phyloP scores from a whole-genome alignment of 2,113 vertebrate species.

The Hiodon alosoides region DNA sequence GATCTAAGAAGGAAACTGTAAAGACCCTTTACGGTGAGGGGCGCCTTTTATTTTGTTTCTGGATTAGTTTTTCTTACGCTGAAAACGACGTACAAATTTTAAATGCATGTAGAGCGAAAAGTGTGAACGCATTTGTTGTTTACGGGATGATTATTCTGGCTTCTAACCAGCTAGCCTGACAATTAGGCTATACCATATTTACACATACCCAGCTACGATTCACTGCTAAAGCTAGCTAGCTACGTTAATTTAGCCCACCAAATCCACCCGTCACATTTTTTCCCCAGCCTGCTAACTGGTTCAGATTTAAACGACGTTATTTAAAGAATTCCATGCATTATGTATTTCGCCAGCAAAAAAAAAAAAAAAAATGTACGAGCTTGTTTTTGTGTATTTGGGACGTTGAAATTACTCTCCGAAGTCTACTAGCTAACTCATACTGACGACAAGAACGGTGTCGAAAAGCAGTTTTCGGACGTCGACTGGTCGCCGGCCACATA shows the following conservation, averaged over 20 bases:
- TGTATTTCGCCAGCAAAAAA: too few relatives aligned
- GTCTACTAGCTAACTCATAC: too few relatives aligned
- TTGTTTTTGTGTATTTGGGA: too few relatives aligned
- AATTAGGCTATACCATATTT: background rate
- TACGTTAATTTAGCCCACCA: background rate
- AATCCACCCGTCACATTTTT: background rate
- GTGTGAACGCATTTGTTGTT: background rate
- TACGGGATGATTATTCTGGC: too few relatives aligned
- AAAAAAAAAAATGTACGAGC: too few relatives aligned
- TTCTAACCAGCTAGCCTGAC: background rate
- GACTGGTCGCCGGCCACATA: too few relatives aligned
- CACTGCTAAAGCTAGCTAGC: background rate
- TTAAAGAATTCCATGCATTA: too few relatives aligned
- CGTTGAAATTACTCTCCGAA: too few relatives aligned
- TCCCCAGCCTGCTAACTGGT: too few relatives aligned
- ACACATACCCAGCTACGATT: background rate
- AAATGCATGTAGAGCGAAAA: background rate
- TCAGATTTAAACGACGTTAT: too few relatives aligned
- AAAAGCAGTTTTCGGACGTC: too few relatives aligned
- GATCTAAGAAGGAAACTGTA: background rate
- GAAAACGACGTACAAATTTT: background rate
- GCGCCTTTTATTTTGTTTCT: constrained; percentile 15
- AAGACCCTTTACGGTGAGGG: constrained; percentile 20
- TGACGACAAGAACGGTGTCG: too few relatives aligned
- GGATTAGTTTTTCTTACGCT: background rate